Percentiles rank a stretch among this genome's conserved stretches.
Evolutionary conservation across 2,113 vertebrate genomes (phyloP).

Genomic region (Porphyrio hochstetteri): DNA sequence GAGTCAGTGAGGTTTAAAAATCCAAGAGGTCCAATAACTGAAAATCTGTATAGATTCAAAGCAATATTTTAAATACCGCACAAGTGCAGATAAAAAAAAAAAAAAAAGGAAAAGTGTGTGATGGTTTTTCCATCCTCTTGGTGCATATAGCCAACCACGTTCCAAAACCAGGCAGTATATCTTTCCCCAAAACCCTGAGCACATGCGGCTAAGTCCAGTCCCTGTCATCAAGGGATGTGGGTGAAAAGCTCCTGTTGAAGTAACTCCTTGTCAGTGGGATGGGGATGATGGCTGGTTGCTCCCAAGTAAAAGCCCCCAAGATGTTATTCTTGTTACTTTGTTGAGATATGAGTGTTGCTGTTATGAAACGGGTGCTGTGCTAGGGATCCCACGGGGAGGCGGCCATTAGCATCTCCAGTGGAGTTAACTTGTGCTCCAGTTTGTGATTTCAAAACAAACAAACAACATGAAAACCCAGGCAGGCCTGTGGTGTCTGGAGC

Average conservation of each 20-base stretch:
- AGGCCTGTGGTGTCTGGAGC: neutral
- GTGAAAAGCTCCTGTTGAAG: neutral
- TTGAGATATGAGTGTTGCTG: neutral
- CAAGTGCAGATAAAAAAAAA: constrained; percentile 43
- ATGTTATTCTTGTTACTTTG: neutral
- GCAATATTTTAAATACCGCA: constrained; percentile 64
- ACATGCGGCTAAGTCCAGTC: neutral
- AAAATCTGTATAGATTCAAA: constrained; percentile 68
- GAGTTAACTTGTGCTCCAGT: neutral
- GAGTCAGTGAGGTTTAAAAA: constrained; percentile 65
- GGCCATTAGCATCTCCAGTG: neutral
- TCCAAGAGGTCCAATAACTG: constrained; percentile 70
- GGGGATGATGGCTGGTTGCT: neutral
- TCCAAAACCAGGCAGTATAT: neutral
- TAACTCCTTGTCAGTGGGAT: neutral
- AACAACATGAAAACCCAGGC: neutral
- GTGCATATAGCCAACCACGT: neutral
- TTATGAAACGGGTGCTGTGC: neutral
- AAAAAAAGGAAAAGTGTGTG: neutral
- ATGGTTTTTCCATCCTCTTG: constrained; percentile 65
- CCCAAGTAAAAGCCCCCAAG: neutral
- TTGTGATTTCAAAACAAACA: neutral
- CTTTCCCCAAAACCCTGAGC: neutral
- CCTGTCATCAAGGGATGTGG: neutral
- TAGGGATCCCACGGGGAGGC: neutral